Evolutionary conservation across 92 coral and sea anemone genomes (phyloP), one percentile per base, ranked within the genome.

Genomic region (Montipora capitata): DNA sequence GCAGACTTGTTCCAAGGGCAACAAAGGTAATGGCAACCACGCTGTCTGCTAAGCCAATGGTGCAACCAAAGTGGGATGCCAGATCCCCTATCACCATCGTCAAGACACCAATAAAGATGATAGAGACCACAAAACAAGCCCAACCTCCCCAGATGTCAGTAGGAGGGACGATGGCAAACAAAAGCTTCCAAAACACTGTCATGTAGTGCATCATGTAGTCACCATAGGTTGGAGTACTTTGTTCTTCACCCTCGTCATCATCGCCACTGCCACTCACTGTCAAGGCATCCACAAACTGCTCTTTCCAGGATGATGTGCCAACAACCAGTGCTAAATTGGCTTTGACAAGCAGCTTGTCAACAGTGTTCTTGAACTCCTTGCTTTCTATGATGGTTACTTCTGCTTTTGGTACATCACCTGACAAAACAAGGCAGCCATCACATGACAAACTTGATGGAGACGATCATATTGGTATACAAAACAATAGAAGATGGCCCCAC

Each of bases 181-280:
- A 85, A 20, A 98, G 87, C 91, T 98, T 98, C 99, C 99, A 98
- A 78, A 96, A 96, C 66, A 98, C 96, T 39, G 99, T 98, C 18
- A 98, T 89, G 89, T 96, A 98, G 88, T 98, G 99, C 99, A 98
- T 98, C 94, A 98, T 96, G 94, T 98, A 98, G 93, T 98, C 99
- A 0, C 98, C 99, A 79, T 72, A 96, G 58, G 95, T 90, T 9
- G 99, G 98, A 12, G 98, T 93, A 2, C 98, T 85, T 4, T 90
- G 99, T 48, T 97, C 98, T 6, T 85, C 94, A 70, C 79, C 91
- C 9, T 92, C 94, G 3, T 94, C 96, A 49, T 90, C 95, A 16
- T 95, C 99, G 17, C 82, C 98, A 77, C 96, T 96, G 62, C 97
- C 98, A 51, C 99, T 96, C 1, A 98, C 99, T 45, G 99, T 92